Conservation (phyloP, 2,797 vertebrate species). For the Cyprinella venusta region DNA sequence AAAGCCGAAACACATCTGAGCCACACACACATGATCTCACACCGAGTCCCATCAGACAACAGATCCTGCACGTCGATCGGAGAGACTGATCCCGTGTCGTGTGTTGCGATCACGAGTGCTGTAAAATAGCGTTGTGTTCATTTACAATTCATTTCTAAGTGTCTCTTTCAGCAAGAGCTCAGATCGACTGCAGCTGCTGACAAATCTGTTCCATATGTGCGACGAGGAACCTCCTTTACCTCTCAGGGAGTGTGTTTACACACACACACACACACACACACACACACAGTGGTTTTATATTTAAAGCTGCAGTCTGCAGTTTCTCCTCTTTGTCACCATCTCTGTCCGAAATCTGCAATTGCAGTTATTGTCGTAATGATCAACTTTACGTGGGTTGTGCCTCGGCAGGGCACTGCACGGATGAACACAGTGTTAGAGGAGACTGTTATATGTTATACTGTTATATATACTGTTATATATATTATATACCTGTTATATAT, state of each 20-base stretch:
- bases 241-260: conserved; percentile 76
- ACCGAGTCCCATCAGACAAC: neutral
- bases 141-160: conserved; percentile 75
- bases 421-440: too few species aligned
- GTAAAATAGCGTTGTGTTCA: conserved; percentile 62
- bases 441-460: too few species aligned
- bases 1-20: neutral
- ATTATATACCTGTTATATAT: too few species aligned
- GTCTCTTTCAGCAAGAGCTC: conserved; percentile 64
- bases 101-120: neutral
- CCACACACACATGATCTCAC: neutral
- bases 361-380: too few species aligned
- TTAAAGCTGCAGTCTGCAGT: too few species aligned
- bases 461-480: too few species aligned
- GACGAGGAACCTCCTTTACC: conserved; percentile 75
- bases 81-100: neutral
- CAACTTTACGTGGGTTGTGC: too few species aligned
- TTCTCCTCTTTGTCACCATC: too few species aligned
- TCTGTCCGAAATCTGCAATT: too few species aligned
- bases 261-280: conserved; percentile 42
- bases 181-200: conserved; percentile 75
- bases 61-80: neutral
- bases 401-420: too few species aligned
- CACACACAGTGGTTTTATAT: neutral
- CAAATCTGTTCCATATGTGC: conserved; percentile 73